These are phyloP conservation scores for Pycnonotus jocosus DNA, from an alignment of 2,113 vertebrate species.

Conservation along the genomic window DNA sequence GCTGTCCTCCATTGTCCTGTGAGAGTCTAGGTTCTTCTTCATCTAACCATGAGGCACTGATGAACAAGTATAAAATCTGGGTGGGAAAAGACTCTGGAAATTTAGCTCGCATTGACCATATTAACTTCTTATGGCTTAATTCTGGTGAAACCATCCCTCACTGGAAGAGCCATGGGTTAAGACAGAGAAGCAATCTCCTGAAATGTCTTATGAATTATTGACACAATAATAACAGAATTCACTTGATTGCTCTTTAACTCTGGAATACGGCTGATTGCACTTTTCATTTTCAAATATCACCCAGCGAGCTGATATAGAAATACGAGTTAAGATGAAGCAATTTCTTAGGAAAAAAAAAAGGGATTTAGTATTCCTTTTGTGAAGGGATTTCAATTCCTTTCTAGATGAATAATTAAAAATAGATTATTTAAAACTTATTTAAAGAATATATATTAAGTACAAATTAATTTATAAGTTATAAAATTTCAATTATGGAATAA, in stretches of 20 bases:
- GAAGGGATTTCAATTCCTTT: not conserved
- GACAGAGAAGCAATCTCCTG: not conserved
- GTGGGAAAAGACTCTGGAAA: not conserved
- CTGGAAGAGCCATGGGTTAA: not conserved
- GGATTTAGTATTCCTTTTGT: not conserved
- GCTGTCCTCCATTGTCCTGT: fast-evolving
- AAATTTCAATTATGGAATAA: not conserved
- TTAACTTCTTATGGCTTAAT: not conserved
- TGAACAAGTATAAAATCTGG: not conserved
- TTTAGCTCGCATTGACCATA: not conserved
- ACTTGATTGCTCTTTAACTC: not conserved
- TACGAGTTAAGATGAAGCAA: not conserved
- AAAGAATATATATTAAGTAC: not conserved
- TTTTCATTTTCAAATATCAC: not conserved
- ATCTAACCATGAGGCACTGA: not conserved
- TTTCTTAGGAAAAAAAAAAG: not conserved
- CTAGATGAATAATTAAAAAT: not conserved
- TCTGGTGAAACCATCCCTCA: not conserved
- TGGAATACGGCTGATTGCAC: not conserved
- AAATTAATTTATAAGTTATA: not conserved
- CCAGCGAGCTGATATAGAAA: not conserved
- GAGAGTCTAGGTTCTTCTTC: not conserved
- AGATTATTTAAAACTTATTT: not conserved
- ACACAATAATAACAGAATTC: not conserved
- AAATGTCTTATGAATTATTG: not conserved